Conservation (phyloP, 2,888 invertebrate genomes). For the Morpho helenor region DNA sequence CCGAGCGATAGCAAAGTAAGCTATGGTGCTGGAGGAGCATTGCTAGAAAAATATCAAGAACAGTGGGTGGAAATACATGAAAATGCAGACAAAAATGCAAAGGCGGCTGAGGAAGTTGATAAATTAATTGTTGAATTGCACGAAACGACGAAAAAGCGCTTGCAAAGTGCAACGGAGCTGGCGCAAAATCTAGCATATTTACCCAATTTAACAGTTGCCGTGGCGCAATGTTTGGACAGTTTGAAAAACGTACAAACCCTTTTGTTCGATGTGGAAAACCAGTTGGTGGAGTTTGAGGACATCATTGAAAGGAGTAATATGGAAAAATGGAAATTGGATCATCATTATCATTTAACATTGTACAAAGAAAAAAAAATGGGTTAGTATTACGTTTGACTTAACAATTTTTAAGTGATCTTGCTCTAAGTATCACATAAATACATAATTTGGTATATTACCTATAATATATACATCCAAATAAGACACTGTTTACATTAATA, state of each 20-base stretch:
- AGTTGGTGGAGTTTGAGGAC: conserved; percentile 82
- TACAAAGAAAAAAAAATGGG: conserved; percentile 86
- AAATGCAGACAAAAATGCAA: conserved; percentile 84
- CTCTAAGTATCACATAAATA: too few relatives aligned
- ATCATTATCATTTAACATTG: conserved; percentile 83
- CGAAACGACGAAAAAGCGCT: conserved; percentile 44
- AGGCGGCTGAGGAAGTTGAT: conserved; percentile 76
- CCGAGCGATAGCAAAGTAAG: conserved; percentile 57
- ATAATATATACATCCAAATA: too few relatives aligned
- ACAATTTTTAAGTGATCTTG: too few relatives aligned
- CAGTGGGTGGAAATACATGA: conserved; percentile 85
- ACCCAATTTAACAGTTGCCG: conserved; percentile 57
- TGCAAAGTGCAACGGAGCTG: conserved; percentile 57
- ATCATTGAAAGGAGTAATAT: conserved; percentile 84
- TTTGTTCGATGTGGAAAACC: conserved; percentile 82
- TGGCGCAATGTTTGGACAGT: conserved; percentile 74
- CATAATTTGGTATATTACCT: too few relatives aligned
- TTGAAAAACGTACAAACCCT: conserved; percentile 75
- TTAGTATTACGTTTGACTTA: conserved; percentile 39
- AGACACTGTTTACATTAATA: too few relatives aligned
- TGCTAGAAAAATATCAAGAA: conserved; percentile 84
- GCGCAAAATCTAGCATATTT: conserved; percentile 55
- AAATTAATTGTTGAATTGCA: conserved; percentile 58
- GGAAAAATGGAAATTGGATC: conserved; percentile 84
- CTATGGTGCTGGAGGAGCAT: conserved; percentile 82